Conservation (phyloP, 1,140 invertebrate species). For the Gonioctena quinquepunctata region DNA sequence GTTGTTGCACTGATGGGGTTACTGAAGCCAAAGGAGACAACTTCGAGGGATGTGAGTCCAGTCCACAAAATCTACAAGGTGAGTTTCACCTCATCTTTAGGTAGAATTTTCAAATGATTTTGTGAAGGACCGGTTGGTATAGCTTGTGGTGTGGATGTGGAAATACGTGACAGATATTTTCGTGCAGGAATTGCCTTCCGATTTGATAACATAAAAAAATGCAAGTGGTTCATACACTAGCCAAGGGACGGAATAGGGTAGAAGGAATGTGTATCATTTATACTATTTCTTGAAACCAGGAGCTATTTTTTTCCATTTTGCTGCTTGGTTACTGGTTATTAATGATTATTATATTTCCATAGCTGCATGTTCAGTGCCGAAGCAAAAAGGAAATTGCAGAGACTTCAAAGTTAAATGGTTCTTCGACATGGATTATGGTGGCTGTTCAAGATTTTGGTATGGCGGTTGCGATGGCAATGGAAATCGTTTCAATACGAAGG, state of each 20-base stretch:
- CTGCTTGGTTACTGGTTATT: too few species aligned
- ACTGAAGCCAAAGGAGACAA: conserved; percentile 79
- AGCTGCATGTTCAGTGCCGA: conserved; percentile 74
- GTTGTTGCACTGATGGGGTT: conserved; percentile 85
- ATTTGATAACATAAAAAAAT: too few species aligned
- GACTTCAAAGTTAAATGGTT: conserved; percentile 89
- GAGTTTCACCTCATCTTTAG: neutral
- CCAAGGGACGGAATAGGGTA: too few species aligned
- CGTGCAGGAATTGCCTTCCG: too few species aligned
- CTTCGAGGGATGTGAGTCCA: conserved; percentile 78
- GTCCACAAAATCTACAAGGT: conserved; percentile 56
- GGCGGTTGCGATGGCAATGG: conserved; percentile 92
- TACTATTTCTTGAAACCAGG: too few species aligned
- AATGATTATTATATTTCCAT: too few species aligned
- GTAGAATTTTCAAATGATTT: neutral
- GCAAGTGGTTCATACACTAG: too few species aligned
- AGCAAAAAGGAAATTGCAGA: conserved; percentile 77
- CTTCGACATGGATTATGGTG: conserved; percentile 86
- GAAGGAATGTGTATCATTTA: too few species aligned
- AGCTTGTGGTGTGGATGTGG: too few species aligned
- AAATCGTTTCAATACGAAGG: conserved; percentile 82
- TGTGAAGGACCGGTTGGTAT: too few species aligned
- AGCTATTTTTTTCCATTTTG: too few species aligned
- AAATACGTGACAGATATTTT: too few species aligned
- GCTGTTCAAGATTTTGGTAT: conserved; percentile 93